Evolutionary conservation across 2,888 invertebrate genomes (phyloP).

Genomic region (Drosophila infuscata): DNA sequence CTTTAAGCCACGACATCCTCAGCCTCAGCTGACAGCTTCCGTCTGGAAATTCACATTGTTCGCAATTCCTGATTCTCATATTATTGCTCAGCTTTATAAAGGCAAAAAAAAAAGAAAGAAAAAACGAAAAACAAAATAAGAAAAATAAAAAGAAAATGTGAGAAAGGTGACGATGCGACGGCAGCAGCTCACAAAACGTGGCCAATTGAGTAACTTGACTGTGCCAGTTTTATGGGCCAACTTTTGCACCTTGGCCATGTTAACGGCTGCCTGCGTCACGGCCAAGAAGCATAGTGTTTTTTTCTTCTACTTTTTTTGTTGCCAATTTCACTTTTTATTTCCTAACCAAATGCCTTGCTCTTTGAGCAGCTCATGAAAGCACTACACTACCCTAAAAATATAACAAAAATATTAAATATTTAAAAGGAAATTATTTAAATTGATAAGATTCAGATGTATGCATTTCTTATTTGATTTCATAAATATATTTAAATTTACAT

Average conservation of each 20-base stretch:
- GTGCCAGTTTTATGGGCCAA: constrained; percentile 50
- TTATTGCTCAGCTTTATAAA: constrained; percentile 15
- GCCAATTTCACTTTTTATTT: constrained; percentile 27
- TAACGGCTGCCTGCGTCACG: constrained; percentile 34
- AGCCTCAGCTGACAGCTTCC: constrained; percentile 2
- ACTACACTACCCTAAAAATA: background rate
- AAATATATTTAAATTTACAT: background rate
- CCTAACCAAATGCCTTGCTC: background rate
- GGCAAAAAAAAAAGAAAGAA: background rate
- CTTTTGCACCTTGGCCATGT: constrained; percentile 43
- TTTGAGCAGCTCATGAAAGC: background rate
- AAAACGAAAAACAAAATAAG: background rate
- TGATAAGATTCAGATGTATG: no score
- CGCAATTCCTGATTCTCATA: constrained; percentile 14
- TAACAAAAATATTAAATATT: background rate
- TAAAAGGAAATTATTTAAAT: no score
- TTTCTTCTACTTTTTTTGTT: background rate
- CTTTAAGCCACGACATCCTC: constrained; percentile 20
- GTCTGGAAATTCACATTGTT: constrained; percentile 30
- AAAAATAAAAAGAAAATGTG: constrained; percentile 18
- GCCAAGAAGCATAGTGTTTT: constrained; percentile 9
- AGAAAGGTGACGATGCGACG: constrained; percentile 17
- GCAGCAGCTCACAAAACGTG: constrained; percentile 44
- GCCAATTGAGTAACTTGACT: constrained; percentile 52
- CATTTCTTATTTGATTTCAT: background rate